These are phyloP conservation scores for Anoncus sp. DNA, from an alignment of 2,888 invertebrate species.

Conservation along the genomic window DNA sequence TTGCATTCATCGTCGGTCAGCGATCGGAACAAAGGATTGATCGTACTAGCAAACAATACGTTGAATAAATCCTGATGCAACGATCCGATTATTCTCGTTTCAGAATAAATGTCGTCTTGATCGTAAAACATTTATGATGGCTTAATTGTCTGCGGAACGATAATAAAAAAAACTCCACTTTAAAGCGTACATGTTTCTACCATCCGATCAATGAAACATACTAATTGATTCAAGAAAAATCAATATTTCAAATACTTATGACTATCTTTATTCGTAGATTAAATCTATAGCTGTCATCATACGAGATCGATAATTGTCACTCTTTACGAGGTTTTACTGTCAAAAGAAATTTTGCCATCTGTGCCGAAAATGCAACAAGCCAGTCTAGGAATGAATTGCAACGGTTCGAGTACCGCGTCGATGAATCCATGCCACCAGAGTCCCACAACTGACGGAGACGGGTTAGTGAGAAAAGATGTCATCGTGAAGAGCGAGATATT, in stretches of 20 bases:
- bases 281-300: not conserved
- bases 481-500: conserved; percentile 66
- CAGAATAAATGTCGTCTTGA: not conserved
- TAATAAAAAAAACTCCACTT: not conserved
- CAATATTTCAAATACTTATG: not conserved
- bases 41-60: not conserved
- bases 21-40: not conserved
- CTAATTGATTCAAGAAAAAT: not conserved
- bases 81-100: not conserved
- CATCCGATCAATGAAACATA: not conserved
- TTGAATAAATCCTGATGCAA: not conserved
- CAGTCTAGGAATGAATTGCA: conserved; percentile 69
- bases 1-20: not conserved
- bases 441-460: conserved; percentile 35
- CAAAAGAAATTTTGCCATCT: conserved; percentile 2
- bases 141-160: not conserved
- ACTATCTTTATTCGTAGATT: not conserved
- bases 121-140: not conserved
- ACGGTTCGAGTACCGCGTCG: conserved; percentile 14
- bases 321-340: not conserved
- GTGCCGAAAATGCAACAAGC: conserved; percentile 76
- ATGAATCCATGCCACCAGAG: conserved; percentile 43
- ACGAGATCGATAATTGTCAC: no score
- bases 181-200: no score
- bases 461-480: conserved; percentile 49